These are phyloP conservation scores for Lontra canadensis DNA, from an alignment of 2,113 vertebrate genomes.

Conservation along the genomic window DNA sequence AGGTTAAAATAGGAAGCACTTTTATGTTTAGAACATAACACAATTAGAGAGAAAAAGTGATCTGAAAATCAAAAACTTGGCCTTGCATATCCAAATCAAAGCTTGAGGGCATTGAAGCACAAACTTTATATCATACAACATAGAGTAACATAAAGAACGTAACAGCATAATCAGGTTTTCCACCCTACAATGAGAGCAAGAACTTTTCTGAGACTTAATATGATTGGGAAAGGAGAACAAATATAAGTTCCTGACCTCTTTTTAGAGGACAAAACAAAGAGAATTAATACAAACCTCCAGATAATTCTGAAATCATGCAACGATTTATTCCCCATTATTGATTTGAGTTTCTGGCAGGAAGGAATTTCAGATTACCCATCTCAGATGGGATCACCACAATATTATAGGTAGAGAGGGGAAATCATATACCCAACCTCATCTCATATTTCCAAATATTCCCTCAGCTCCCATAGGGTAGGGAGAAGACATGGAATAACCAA, in stretches of 20 bases:
- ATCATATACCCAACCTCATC: background rate
- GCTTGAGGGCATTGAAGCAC: background rate
- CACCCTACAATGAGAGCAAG: background rate
- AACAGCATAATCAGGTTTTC: background rate
- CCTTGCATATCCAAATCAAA: background rate
- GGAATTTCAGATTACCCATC: background rate
- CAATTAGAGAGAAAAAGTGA: background rate
- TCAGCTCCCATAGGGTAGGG: background rate
- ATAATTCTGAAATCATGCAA: background rate
- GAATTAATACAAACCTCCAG: background rate
- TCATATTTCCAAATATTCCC: background rate
- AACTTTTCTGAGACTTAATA: background rate
- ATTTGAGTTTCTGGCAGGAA: background rate
- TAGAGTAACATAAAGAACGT: background rate
- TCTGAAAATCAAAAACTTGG: background rate
- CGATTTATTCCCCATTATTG: background rate
- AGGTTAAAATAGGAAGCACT: background rate
- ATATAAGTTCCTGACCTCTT: background rate
- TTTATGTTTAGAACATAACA: background rate
- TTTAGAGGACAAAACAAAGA: background rate
- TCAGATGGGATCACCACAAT: background rate
- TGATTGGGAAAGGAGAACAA: background rate
- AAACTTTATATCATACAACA: background rate
- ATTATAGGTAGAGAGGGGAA: background rate
- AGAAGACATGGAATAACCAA: background rate